Base-by-base conservation (phyloP, 2,113 vertebrate species). In the Phylloscopus trochilus region DNA sequence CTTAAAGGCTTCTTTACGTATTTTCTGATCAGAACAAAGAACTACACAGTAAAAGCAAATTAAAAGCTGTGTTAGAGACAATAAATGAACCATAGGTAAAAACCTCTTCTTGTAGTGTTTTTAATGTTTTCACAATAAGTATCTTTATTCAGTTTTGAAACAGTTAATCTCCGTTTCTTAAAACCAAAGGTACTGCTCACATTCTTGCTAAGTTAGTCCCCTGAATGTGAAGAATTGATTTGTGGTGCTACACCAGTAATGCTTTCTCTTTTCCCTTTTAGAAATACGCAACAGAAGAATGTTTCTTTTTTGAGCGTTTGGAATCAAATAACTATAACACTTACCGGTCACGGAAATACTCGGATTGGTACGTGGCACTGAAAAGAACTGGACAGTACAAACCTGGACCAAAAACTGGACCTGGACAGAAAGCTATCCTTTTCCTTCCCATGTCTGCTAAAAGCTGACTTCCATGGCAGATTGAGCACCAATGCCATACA, bases 251-350 rank as follows among this genome's bases (percentile, higher is more conserved):
- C 44, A 62, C n/a, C 39, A 74, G 27, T 64, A 62, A 89, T 37
- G 11, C n/a, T 90, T 56, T 82, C 73, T 22, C 83, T 37, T 72
- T 74, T 96, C 96, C 43, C 69, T 86, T 98, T 81, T 96, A 99
- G 99, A 99, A 98, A 98, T 98, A 98, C 24, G 97, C 98, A n/a
- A 99, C 99, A 7, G 99, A 99, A 10, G 99, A 99, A 95, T 99
- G 99, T 96, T 98, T 99, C 98, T 99, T 99, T 96, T 97, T 99
- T 44, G 99, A 99, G 96, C 98, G 98, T 14, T 91, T 99, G 53
- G 99, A 99, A 97, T 98, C 99, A 74, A 99, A 99, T 97, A 99
- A 99, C 98, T 99, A 99, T 97, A 99, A 99, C 96, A 99, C 99
- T 21, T 99, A 99, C 95, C 98, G 99, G 63, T 99, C 99, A 46